A percentile compares a stretch with the other conserved stretches of the same genome.
These are phyloP conservation scores for Morpho deidamia DNA, from an alignment of 2,888 invertebrate species.

Conservation along the genomic window DNA sequence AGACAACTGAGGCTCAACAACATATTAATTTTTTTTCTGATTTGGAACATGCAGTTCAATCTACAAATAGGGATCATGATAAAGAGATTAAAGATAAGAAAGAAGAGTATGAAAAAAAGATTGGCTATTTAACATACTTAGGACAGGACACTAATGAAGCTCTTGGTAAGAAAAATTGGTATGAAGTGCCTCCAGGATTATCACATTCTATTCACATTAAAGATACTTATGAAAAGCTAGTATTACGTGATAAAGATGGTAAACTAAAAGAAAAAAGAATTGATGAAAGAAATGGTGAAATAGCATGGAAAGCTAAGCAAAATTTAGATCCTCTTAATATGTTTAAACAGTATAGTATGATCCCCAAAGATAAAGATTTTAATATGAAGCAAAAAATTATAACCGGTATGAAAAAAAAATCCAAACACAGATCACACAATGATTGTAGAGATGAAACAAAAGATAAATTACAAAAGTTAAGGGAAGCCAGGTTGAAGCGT, in stretches of 20 bases:
- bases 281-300: slow-evolving; percentile 77
- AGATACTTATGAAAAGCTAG: slow-evolving; percentile 68
- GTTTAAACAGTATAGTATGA: slow-evolving; percentile 75
- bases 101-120: slow-evolving; percentile 98
- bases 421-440: slow-evolving; percentile 29
- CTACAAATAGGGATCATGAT: slow-evolving; percentile 91
- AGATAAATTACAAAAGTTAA: slow-evolving; percentile 80
- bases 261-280: slow-evolving; percentile 47
- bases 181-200: slow-evolving; percentile 83
- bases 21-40: slow-evolving; percentile 94
- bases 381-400: slow-evolving; percentile 25
- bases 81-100: slow-evolving; percentile 93
- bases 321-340: slow-evolving; percentile 85
- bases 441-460: slow-evolving; percentile 43
- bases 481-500: slow-evolving; percentile 87
- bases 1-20: slow-evolving; percentile 21
- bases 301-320: slow-evolving; percentile 82
- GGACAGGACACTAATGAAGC: slow-evolving; percentile 95
- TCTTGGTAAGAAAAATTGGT: slow-evolving; percentile 93
- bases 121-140: slow-evolving; percentile 96
- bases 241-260: slow-evolving; percentile 65
- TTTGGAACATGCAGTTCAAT: slow-evolving; percentile 84
- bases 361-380: slow-evolving; percentile 16
- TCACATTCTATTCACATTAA: slow-evolving; percentile 48
- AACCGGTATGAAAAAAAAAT: slow-evolving; percentile 46